A percentile compares a stretch with the other conserved stretches of the same genome.
These are phyloP conservation scores for Pammene aurita DNA, from an alignment of 2,888 invertebrate species.

Conservation along the genomic window DNA sequence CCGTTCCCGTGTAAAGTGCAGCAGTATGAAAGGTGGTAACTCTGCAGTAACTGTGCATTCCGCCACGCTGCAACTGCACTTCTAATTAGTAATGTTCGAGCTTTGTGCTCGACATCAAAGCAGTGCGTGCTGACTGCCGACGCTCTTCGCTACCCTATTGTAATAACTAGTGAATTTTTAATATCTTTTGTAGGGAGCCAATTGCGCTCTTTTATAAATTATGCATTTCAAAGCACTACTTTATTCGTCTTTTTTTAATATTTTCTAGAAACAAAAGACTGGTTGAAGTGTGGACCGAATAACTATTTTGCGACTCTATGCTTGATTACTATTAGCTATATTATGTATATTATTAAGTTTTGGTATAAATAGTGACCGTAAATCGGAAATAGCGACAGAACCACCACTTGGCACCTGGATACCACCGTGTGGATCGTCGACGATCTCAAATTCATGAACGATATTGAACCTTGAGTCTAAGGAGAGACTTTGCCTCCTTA, in stretches of 20 bases:
- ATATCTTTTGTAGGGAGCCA: constrained; percentile 37
- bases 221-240: constrained; percentile 22
- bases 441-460: too few species aligned
- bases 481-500: too few species aligned
- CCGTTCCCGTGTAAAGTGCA: constrained; percentile 51
- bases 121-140: constrained; percentile 25
- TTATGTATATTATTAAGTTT: too few species aligned
- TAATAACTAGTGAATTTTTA: constrained; percentile 38
- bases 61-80: constrained; percentile 48
- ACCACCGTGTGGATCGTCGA: too few species aligned
- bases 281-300: too few species aligned
- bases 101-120: constrained; percentile 39
- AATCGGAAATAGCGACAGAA: too few species aligned
- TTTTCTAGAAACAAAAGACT: not conserved
- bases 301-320: too few species aligned
- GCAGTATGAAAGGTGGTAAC: constrained; percentile 59
- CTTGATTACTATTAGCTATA: too few species aligned
- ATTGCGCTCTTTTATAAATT: constrained; percentile 38
- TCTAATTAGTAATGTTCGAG: constrained; percentile 61
- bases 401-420: too few species aligned
- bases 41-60: constrained; percentile 48
- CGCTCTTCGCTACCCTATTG: constrained; percentile 35
- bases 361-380: too few species aligned
- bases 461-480: too few species aligned
- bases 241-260: constrained; percentile 20